Evolutionary conservation across 2,888 invertebrate genomes (phyloP).

Genomic region (Conomelus anceps): DNA sequence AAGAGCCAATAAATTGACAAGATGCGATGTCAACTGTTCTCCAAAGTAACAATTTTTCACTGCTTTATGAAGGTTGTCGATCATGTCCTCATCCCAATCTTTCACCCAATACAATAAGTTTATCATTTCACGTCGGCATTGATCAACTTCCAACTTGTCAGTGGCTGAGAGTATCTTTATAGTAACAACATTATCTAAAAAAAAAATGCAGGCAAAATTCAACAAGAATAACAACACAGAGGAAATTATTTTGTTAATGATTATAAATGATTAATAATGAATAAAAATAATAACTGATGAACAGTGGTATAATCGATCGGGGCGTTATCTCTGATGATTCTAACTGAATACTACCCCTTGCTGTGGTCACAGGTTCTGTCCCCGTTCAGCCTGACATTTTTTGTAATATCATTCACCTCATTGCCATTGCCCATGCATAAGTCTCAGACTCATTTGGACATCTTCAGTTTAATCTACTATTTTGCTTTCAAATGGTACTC

Average conservation of each 20-base stretch:
- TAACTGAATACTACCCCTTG: too few species aligned
- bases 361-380: too few species aligned
- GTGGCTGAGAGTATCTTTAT: background rate
- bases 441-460: too few species aligned
- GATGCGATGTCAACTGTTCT: conserved; percentile 21
- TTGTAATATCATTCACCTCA: too few species aligned
- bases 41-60: conserved; percentile 24
- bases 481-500: too few species aligned
- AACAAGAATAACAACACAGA: background rate
- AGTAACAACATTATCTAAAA: conserved; percentile 8
- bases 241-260: background rate
- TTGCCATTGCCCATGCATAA: too few species aligned
- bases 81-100: conserved; percentile 30
- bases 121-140: background rate
- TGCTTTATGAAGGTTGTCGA: conserved; percentile 22
- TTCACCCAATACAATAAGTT: conserved; percentile 27
- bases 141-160: background rate
- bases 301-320: too few species aligned
- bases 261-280: too few species aligned
- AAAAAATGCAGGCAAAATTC: background rate
- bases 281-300: too few species aligned
- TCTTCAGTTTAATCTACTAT: too few species aligned
- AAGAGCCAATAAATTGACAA: conserved; percentile 23
- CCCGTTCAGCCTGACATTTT: too few species aligned
- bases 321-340: too few species aligned